Evolutionary conservation across 2,888 invertebrate species (phyloP), one percentile per base, ranked within the genome.

Genomic region (Carterocephalus palaemon): DNA sequence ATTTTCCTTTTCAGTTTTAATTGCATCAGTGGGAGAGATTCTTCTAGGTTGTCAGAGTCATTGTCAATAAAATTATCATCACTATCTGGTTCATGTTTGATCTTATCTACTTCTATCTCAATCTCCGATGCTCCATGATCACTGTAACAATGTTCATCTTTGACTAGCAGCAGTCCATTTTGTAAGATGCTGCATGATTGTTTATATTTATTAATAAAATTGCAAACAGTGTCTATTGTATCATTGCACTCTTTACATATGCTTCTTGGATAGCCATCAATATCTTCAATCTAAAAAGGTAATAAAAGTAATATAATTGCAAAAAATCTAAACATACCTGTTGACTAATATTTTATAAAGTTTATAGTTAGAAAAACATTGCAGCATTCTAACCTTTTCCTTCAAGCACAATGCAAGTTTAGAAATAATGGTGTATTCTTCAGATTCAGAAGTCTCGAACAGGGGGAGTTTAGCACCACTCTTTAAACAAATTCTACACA

Each of bases 281-380:
- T 48, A 52, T 85, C 78, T 61, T 81, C 70, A 51, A 86, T 58
- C 85, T 86, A n/a, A n/a, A n/a, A n/a, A n/a, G 67, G 17, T 72
- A 72, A 52, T 43, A 16, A 37, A 7, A 51, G 10, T 50, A 20
- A 32, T 29, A 26, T 6, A 32, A 16, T 32, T 2, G 8, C 8
- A 24, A 8, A 32, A 38, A 28, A 49, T 15, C 9, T 15, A 10
- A 37, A 23, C 4, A 38, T 20, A 9, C 13, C n/a, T n/a, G n/a
- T n/a, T n/a, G n/a, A n/a, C n/a, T n/a, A n/a, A n/a, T n/a, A n/a
- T n/a, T n/a, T n/a, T n/a, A n/a, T n/a, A n/a, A n/a, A n/a, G n/a
- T n/a, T n/a, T n/a, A n/a, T n/a, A n/a, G n/a, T n/a, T n/a, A n/a
- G n/a, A n/a, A n/a, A n/a, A n/a, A n/a, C n/a, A n/a, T n/a, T n/a